Evolutionary conservation across 2,113 vertebrate genomes (phyloP).

Genomic region (Pterophyllum scalare): DNA sequence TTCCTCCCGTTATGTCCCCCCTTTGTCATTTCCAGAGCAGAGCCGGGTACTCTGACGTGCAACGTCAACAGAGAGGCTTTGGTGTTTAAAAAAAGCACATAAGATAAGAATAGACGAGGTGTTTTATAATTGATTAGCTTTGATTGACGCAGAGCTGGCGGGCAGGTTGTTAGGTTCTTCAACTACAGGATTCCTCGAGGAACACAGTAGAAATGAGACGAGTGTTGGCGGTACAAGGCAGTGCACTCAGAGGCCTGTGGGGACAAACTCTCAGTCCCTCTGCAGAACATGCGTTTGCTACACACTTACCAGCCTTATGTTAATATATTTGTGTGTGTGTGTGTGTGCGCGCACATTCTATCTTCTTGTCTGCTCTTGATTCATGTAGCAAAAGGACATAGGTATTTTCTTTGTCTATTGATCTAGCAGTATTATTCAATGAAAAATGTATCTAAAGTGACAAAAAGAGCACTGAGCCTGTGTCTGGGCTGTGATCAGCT

Average conservation of each 20-base stretch:
- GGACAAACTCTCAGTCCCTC: slow-evolving; percentile 18
- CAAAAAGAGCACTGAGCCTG: background rate
- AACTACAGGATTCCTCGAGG: slow-evolving; percentile 18
- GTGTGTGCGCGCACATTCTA: background rate
- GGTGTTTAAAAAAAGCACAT: slow-evolving; percentile 28
- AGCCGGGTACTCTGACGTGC: background rate
- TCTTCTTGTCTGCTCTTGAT: background rate
- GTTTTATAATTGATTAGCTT: slow-evolving; percentile 60
- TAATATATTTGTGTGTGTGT: background rate
- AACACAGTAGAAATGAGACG: slow-evolving; percentile 21
- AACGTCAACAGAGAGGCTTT: slow-evolving; percentile 11
- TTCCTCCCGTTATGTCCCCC: background rate
- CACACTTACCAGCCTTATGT: background rate
- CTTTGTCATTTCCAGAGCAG: slow-evolving; percentile 13
- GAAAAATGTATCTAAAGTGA: background rate
- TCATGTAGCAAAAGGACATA: background rate
- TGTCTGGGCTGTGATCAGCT: background rate
- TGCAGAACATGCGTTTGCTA: background rate
- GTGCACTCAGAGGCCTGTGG: slow-evolving; percentile 5
- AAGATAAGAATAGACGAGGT: slow-evolving; percentile 26
- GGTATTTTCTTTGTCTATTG: background rate
- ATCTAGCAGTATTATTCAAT: background rate
- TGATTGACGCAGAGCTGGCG: slow-evolving; percentile 39
- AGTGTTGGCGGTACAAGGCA: slow-evolving; percentile 20
- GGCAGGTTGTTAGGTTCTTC: slow-evolving; percentile 19